Evolutionary conservation across 2,888 invertebrate genomes (phyloP).

Genomic region (Mongoloraphidia duomilia): DNA sequence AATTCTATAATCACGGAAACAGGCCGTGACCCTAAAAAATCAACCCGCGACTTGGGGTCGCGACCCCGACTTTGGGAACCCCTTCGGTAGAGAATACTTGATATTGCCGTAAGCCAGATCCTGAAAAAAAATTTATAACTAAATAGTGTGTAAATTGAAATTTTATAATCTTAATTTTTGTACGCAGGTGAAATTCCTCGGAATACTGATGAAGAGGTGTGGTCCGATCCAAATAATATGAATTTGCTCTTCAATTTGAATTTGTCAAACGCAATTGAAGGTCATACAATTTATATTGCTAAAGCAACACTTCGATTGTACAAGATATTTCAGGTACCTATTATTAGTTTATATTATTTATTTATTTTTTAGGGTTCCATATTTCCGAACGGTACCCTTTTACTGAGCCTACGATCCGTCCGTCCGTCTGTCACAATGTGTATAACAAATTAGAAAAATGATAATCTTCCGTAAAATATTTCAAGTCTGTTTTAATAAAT

Average conservation of each 20-base stretch:
- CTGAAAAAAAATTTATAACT: too few relatives aligned
- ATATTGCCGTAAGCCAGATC: too few relatives aligned
- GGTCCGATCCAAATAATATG: constrained; percentile 37
- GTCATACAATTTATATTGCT: constrained; percentile 35
- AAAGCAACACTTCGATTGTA: constrained; percentile 37
- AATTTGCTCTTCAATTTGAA: constrained; percentile 41
- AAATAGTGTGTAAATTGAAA: too few relatives aligned
- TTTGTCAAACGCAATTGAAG: constrained; percentile 26
- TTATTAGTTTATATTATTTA: constrained; percentile 12
- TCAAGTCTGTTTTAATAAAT: too few relatives aligned
- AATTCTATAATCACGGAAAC: too few relatives aligned
- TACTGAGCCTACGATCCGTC: too few relatives aligned
- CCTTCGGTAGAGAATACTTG: too few relatives aligned
- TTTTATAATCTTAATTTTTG: too few relatives aligned
- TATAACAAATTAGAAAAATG: not conserved
- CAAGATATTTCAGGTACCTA: constrained; percentile 31
- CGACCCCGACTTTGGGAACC: too few relatives aligned
- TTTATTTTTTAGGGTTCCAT: not conserved
- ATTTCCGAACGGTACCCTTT: too few relatives aligned
- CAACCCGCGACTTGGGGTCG: too few relatives aligned
- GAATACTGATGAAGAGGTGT: constrained; percentile 37
- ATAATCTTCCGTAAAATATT: not conserved
- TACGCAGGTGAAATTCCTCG: constrained; percentile 36
- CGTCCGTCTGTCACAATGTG: not conserved
- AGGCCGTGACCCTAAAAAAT: too few relatives aligned